Percentiles rank a stretch among this genome's conserved stretches.
Conservation (phyloP, 2,113 vertebrate genomes). For the Triplophysa siluroides region DNA sequence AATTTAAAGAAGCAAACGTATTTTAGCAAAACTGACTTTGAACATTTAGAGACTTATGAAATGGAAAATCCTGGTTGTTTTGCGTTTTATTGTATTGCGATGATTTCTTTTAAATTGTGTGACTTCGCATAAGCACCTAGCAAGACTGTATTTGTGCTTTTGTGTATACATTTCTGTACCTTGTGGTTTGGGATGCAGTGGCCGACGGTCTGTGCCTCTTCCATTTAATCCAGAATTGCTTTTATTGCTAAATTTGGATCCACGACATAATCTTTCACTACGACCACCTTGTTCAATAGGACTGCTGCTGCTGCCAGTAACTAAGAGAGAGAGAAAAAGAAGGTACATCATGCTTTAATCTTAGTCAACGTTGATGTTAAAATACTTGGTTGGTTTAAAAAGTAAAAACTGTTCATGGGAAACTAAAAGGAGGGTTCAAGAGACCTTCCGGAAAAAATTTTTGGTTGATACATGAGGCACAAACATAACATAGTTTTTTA, state of each 20-base stretch:
- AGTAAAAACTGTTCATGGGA: too few species aligned
- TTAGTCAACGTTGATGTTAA: neutral
- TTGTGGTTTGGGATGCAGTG: conserved; percentile 55
- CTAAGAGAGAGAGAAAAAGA: conserved; percentile 30
- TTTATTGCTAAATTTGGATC: conserved; percentile 36
- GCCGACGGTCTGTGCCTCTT: conserved; percentile 51
- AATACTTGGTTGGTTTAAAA: too few species aligned
- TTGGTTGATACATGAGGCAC: too few species aligned
- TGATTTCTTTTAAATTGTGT: neutral
- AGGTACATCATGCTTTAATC: neutral
- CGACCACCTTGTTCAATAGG: conserved; percentile 19
- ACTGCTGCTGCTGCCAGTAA: conserved; percentile 41
- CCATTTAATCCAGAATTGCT: conserved; percentile 56
- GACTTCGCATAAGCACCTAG: neutral
- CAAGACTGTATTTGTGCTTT: neutral
- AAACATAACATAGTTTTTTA: too few species aligned
- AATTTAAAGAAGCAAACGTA: neutral
- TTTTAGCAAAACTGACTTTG: neutral
- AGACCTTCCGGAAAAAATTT: too few species aligned
- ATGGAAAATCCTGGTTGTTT: too few species aligned
- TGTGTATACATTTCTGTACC: conserved; percentile 40
- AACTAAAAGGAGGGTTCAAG: too few species aligned
- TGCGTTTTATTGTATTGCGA: neutral
- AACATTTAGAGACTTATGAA: too few species aligned
- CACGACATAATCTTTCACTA: conserved; percentile 14